Evolutionary conservation across 1,140 invertebrate genomes (phyloP).

Genomic region (Drosophila ercepeae): DNA sequence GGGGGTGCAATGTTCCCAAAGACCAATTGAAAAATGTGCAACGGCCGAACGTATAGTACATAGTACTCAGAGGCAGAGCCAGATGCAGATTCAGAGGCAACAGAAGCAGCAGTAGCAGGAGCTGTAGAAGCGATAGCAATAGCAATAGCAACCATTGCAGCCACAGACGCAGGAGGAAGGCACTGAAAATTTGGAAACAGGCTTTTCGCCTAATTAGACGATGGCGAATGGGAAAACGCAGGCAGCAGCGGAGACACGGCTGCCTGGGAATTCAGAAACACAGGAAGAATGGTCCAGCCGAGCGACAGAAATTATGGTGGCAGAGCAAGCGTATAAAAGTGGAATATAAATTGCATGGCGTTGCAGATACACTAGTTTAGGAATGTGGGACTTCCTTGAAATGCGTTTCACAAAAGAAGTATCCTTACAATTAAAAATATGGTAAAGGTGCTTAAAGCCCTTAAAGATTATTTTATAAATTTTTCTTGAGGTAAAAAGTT

Average conservation of each 20-base stretch:
- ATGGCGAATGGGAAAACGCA: constrained; percentile 42
- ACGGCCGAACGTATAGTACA: constrained; percentile 47
- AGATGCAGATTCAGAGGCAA: constrained; percentile 1
- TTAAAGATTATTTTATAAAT: too few species aligned
- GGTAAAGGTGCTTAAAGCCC: too few species aligned
- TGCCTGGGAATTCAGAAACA: constrained; percentile 25
- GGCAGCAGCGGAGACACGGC: constrained; percentile 10
- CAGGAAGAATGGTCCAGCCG: constrained; percentile 28
- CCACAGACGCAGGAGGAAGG: constrained; percentile 26
- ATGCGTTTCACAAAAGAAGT: too few species aligned
- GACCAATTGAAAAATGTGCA: constrained; percentile 80
- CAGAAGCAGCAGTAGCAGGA: background rate
- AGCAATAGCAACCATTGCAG: constrained; percentile 20
- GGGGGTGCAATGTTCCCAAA: constrained; percentile 35
- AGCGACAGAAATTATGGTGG: constrained; percentile 62
- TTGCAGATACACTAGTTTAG: constrained; percentile 22
- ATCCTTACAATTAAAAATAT: too few species aligned
- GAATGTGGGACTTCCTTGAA: background rate
- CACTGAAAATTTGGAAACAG: constrained; percentile 73
- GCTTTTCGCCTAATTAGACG: constrained; percentile 80
- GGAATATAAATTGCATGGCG: constrained; percentile 43
- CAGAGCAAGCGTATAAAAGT: constrained; percentile 18
- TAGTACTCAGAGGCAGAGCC: constrained; percentile 48
- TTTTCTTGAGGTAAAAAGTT: too few species aligned
- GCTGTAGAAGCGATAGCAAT: background rate